Evolutionary conservation across 2,888 invertebrate genomes (phyloP).

Genomic region (Aelia acuminata): DNA sequence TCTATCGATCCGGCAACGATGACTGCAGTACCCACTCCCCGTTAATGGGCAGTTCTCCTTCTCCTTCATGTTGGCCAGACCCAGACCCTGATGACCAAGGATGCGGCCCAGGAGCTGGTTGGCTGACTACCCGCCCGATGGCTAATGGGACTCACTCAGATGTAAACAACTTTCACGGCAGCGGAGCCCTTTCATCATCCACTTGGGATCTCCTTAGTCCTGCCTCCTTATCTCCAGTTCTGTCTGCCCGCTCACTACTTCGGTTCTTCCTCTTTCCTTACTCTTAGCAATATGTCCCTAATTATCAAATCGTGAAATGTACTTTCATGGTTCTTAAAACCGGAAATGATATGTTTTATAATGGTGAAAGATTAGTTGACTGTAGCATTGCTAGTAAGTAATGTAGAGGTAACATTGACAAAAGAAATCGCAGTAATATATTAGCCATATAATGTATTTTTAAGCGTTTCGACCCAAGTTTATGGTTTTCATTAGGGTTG

Average conservation of each 20-base stretch:
- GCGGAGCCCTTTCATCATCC: conserved; percentile 23
- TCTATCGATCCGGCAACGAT: no score
- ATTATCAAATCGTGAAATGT: neutral
- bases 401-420: no score
- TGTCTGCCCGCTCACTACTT: neutral
- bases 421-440: no score
- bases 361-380: no score
- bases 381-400: no score
- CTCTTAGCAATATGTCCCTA: neutral
- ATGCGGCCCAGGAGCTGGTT: neutral
- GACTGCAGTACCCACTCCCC: no score
- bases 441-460: no score
- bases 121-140: neutral
- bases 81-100: neutral
- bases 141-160: neutral
- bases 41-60: no score
- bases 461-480: no score
- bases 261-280: neutral
- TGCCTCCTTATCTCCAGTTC: neutral
- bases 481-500: no score
- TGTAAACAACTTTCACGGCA: conserved; percentile 33
- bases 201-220: neutral
- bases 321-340: no score
- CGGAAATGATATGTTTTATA: no score
- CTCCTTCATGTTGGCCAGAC: neutral